phyloP scores from a whole-genome alignment of 1,140 invertebrate species.

The Cecropterus lyciades region DNA sequence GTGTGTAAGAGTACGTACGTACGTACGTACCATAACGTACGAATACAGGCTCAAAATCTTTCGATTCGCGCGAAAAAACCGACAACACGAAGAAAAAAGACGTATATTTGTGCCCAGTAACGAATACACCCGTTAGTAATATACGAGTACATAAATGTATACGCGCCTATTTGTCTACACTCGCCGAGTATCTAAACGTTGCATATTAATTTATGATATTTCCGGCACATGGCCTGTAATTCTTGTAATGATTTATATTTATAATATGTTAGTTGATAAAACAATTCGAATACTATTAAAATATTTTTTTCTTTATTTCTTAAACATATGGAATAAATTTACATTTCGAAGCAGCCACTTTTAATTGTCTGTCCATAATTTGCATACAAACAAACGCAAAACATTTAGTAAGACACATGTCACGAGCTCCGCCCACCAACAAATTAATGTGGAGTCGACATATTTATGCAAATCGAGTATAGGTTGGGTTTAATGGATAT shows the following conservation, averaged over 20 bases:
- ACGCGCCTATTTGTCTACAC: no score
- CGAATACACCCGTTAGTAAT: no score
- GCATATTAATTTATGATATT: background rate
- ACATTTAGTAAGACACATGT: slow-evolving; percentile 10
- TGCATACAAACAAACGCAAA: slow-evolving; percentile 13
- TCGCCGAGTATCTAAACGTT: no score
- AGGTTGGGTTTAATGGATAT: slow-evolving; percentile 22
- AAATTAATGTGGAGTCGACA: slow-evolving; percentile 2
- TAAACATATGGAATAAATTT: background rate
- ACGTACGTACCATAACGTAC: no score
- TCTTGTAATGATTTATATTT: background rate
- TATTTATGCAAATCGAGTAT: slow-evolving; percentile 26
- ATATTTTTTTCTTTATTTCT: slow-evolving; percentile 1
- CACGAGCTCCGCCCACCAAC: background rate
- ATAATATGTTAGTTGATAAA: no score
- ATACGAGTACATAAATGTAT: no score
- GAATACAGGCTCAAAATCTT: no score
- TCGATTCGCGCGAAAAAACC: no score
- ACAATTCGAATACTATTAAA: no score
- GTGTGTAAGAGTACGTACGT: no score
- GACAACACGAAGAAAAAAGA: no score
- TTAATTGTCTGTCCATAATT: slow-evolving; percentile 10
- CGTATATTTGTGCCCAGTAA: no score
- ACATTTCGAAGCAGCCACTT: background rate
- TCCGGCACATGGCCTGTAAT: background rate